These are phyloP conservation scores for Piprites chloris DNA, from an alignment of 2,113 vertebrate genomes.

Conservation along the genomic window DNA sequence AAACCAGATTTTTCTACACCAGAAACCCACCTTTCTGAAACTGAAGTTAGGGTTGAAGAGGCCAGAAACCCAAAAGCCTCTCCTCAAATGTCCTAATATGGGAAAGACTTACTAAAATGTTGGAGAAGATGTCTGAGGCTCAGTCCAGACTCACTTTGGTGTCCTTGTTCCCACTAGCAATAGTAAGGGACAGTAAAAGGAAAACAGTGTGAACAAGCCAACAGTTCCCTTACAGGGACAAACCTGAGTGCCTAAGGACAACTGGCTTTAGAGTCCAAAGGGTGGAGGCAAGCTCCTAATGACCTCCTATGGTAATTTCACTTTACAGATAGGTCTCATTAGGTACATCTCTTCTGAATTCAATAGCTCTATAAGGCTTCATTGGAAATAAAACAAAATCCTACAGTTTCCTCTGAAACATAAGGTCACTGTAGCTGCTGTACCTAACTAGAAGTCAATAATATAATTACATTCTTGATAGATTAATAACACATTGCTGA, in stretches of 20 bases:
- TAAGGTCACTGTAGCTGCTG: not conserved
- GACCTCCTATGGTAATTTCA: not conserved
- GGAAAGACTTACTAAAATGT: not conserved
- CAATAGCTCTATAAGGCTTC: not conserved
- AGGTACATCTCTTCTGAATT: not conserved
- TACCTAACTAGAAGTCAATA: not conserved
- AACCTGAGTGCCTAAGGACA: not conserved
- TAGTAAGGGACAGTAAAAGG: not conserved
- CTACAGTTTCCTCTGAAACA: not conserved
- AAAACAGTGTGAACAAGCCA: not conserved
- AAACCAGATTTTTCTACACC: not conserved
- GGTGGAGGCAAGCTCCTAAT: not conserved
- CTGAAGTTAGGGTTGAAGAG: not conserved
- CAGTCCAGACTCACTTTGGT: not conserved
- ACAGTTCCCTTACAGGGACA: not conserved
- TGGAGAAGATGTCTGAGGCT: not conserved
- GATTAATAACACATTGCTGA: not conserved
- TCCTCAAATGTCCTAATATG: not conserved
- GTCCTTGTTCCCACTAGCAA: not conserved
- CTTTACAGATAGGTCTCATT: not conserved
- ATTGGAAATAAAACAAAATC: not conserved
- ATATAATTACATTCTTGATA: not conserved
- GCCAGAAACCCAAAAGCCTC: not conserved
- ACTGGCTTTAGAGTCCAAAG: not conserved
- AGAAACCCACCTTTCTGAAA: not conserved